Percentiles rank a stretch among this genome's conserved stretches.
Evolutionary conservation across 2,888 invertebrate species (phyloP).

Genomic region (Empis stercorea): DNA sequence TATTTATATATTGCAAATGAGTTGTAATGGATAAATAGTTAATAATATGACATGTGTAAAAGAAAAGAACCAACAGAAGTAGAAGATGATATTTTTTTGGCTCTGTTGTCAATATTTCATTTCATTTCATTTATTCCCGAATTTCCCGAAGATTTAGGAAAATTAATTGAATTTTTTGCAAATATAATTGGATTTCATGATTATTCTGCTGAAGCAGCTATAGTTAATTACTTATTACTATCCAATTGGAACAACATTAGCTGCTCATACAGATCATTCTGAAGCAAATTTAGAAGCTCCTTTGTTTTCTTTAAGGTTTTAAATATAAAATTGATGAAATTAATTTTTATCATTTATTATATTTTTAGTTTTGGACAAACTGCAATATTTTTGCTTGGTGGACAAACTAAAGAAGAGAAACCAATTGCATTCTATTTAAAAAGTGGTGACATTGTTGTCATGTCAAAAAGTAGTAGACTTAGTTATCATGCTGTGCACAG

Average conservation of each 20-base stretch:
- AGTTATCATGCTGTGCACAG: constrained; percentile 93
- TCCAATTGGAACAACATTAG: constrained; percentile 79
- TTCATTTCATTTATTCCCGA: too few species aligned
- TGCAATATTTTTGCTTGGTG: constrained; percentile 88
- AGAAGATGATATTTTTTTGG: too few species aligned
- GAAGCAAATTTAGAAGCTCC: constrained; percentile 78
- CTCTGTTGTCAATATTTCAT: too few species aligned
- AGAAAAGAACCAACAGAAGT: too few species aligned
- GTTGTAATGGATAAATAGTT: too few species aligned
- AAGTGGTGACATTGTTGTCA: constrained; percentile 84
- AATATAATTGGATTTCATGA: constrained; percentile 41
- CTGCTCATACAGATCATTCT: constrained; percentile 91
- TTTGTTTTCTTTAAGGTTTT: constrained; percentile 74
- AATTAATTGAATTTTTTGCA: constrained; percentile 52
- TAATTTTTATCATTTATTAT: too few species aligned
- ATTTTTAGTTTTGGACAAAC: constrained; percentile 81
- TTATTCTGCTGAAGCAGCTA: constrained; percentile 81
- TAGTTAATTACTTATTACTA: constrained; percentile 97
- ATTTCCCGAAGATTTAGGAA: constrained; percentile 62
- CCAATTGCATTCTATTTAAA: constrained; percentile 61
- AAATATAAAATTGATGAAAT: too few species aligned
- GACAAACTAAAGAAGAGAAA: constrained; percentile 50
- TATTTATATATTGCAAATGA: too few species aligned
- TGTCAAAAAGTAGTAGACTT: constrained; percentile 73
- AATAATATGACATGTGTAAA: too few species aligned